phyloP scores from a whole-genome alignment of 2,888 invertebrate genomes.

The Oligia fasciuncula region DNA sequence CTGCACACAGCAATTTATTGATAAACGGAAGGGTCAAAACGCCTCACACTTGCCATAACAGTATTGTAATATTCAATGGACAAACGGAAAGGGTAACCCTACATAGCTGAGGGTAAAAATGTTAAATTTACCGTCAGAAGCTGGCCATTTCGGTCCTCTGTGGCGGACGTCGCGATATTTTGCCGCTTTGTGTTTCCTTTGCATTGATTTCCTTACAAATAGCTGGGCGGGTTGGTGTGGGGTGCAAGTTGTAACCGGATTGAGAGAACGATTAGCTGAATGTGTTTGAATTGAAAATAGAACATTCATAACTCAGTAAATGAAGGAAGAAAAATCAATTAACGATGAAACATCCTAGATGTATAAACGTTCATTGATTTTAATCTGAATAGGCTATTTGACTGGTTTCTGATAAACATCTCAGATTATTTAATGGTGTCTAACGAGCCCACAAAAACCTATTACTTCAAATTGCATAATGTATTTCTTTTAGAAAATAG shows the following conservation, averaged over 20 bases:
- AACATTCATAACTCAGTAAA: neutral
- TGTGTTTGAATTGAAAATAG: neutral
- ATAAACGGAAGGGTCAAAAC: slow-evolving; percentile 84
- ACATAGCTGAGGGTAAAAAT: slow-evolving; percentile 70
- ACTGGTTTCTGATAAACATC: too few relatives aligned
- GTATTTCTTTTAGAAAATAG: too few relatives aligned
- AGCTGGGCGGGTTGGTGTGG: slow-evolving; percentile 70
- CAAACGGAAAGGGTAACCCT: slow-evolving; percentile 78
- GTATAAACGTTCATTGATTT: neutral
- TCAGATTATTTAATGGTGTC: too few relatives aligned
- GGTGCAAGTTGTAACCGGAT: slow-evolving; percentile 64
- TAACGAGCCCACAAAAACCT: too few relatives aligned
- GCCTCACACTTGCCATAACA: slow-evolving; percentile 83
- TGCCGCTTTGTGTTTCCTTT: slow-evolving; percentile 85
- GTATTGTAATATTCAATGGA: slow-evolving; percentile 79
- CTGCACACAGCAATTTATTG: slow-evolving; percentile 85
- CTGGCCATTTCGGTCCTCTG: slow-evolving; percentile 84
- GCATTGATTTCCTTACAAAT: slow-evolving; percentile 86
- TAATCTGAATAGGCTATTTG: too few relatives aligned
- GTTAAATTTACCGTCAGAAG: slow-evolving; percentile 82
- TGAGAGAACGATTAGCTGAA: neutral
- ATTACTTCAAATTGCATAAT: too few relatives aligned
- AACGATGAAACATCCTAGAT: neutral
- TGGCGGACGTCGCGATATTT: slow-evolving; percentile 86
- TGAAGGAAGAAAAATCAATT: too few relatives aligned